Evolutionary conservation across 2,113 vertebrate species (phyloP).

Genomic region (Eptatretus burgeri): DNA sequence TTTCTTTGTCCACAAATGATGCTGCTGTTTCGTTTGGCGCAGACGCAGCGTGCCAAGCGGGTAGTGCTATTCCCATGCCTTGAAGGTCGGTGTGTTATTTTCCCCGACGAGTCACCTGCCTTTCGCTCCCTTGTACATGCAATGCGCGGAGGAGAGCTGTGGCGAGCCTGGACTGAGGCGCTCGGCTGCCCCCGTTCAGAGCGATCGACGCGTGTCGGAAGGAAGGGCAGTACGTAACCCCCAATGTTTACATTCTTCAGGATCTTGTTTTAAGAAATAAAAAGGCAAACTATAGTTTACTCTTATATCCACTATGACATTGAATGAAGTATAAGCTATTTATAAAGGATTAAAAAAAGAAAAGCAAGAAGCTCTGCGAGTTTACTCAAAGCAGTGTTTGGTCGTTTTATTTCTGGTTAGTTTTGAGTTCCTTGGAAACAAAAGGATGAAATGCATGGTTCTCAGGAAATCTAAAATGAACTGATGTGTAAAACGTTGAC

Average conservation of each 20-base stretch:
- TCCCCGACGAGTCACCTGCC: too few species aligned
- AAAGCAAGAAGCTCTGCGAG: constrained; percentile 31
- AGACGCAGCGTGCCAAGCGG: too few species aligned
- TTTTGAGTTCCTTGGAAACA: constrained; percentile 38
- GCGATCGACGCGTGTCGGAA: not conserved
- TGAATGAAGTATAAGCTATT: constrained; percentile 15
- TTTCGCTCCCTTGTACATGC: too few species aligned
- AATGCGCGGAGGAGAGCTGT: too few species aligned
- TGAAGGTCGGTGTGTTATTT: too few species aligned
- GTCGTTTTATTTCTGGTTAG: constrained; percentile 76
- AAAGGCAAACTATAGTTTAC: constrained; percentile 43
- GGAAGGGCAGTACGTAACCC: not conserved
- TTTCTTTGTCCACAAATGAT: too few species aligned
- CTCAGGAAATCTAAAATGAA: constrained; percentile 88
- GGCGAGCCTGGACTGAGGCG: too few species aligned
- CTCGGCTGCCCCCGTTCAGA: too few species aligned
- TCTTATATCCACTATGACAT: constrained; percentile 76
- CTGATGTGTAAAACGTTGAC: constrained; percentile 16
- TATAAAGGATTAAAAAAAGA: constrained; percentile 13
- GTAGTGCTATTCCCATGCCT: too few species aligned
- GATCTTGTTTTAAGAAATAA: constrained; percentile 5
- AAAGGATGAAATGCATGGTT: constrained; percentile 87
- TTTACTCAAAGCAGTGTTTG: constrained; percentile 44
- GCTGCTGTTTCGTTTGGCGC: too few species aligned
- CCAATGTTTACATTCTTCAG: not conserved